Evolutionary conservation across 2,797 vertebrate genomes (phyloP), one percentile per base, ranked within the genome.

Genomic region (Myotis myotis): DNA sequence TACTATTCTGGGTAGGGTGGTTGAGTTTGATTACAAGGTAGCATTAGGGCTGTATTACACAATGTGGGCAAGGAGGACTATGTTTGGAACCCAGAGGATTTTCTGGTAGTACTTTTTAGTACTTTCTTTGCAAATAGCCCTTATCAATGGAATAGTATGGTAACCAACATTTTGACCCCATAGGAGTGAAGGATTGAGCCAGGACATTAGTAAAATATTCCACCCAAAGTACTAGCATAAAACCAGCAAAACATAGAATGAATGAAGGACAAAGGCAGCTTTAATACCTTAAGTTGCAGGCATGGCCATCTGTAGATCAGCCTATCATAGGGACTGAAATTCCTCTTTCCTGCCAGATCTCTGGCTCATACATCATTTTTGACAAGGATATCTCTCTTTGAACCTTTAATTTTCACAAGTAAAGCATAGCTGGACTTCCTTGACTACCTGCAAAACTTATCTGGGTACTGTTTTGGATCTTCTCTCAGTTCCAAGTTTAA

Each of bases 151-250:
- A 89, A 79, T 94, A 70, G 30, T 57, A 2, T 55, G 49, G 7
- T 74, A 76, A 94, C 1, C 62, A 84, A 85, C 11, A 86, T 44
- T 94, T 36, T 68, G 19, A 95, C 90, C n/a, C 38, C 49, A 82
- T 4, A 53, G 9, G 10, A 51, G 30, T 64, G 62, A 92, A 90
- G 30, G 36, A 23, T 8, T 74, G 16, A 30, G n/a, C 70, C 36
- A 85, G 19, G 17, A 38, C 3, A 12, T 2, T 57, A 53, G n/a
- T 85, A 64, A 93, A 88, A 88, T 84, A 68, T 25, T 20, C 16
- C n/a, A 55, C 79, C 15, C 28, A 64, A 86, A 11, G 6, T 78
- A 78, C 17, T 78, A 19, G 8, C 30, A 33, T 28, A 75, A 16
- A 44, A 36, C 9, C 92, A 74, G n/a, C 4, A 92, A 89, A 91